Percentiles rank a stretch among this genome's conserved stretches.
Evolutionary conservation across 2,797 vertebrate species (phyloP).

Genomic region (Onychomys torridus): DNA sequence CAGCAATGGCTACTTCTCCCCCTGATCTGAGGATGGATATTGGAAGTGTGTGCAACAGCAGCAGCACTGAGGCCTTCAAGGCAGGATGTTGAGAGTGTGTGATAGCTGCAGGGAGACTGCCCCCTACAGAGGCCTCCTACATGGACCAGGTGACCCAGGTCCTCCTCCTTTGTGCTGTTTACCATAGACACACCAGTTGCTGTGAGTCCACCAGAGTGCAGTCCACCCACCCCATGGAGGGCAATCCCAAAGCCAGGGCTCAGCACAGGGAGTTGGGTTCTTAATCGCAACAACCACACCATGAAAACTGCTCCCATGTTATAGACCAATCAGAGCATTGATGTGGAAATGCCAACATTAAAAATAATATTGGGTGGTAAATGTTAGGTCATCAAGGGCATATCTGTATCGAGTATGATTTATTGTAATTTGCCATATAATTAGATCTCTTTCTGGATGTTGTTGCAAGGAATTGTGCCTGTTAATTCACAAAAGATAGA

Average conservation of each 20-base stretch:
- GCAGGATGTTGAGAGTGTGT: neutral
- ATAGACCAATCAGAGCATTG: neutral
- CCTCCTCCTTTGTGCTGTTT: neutral
- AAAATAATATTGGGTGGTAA: neutral
- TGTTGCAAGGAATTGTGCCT: neutral
- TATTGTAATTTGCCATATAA: slow-evolving; percentile 31
- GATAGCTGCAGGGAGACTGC: neutral
- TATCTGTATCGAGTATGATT: neutral
- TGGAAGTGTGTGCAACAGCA: no score
- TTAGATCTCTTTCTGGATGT: neutral
- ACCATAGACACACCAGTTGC: neutral
- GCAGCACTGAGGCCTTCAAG: neutral
- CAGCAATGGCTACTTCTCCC: neutral
- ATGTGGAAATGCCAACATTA: neutral
- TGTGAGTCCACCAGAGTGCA: neutral
- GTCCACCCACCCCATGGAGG: no score
- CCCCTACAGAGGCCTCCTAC: neutral
- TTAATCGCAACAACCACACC: neutral
- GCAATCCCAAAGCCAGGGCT: neutral
- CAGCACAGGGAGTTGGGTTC: neutral
- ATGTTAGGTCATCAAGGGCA: neutral
- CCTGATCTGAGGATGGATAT: neutral
- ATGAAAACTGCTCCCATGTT: neutral
- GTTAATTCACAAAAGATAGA: slow-evolving; percentile 22
- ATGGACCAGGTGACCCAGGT: neutral